phyloP scores from a whole-genome alignment of 1,140 invertebrate species.

The Brachionus angularis region DNA sequence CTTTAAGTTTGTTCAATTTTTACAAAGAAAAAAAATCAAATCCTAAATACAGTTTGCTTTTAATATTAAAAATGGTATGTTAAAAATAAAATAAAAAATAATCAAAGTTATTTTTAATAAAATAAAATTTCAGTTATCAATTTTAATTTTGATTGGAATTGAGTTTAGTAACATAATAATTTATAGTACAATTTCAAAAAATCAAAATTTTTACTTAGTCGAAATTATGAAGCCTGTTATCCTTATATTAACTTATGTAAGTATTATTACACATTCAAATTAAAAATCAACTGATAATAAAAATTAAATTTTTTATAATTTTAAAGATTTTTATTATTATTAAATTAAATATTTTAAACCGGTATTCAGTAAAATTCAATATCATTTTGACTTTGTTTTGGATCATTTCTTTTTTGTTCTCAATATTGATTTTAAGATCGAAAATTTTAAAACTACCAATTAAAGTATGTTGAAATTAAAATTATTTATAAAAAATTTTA shows the following conservation, averaged over 20 bases:
- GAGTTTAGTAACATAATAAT: neutral
- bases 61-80: neutral
- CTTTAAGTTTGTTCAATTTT: neutral
- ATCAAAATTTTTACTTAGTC: neutral
- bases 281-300: too few relatives aligned
- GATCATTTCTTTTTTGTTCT: neutral
- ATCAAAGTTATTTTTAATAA: neutral
- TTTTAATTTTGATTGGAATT: neutral
- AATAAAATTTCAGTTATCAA: neutral
- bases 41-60: neutral
- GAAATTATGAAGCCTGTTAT: neutral
- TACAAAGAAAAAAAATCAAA: neutral
- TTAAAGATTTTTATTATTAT: neutral
- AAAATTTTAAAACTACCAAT: neutral
- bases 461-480: neutral
- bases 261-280: too few relatives aligned
- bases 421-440: neutral
- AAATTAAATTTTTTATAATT: neutral
- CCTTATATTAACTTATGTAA: slow-evolving; percentile 1
- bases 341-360: neutral
- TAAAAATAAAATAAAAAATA: neutral
- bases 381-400: neutral
- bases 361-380: neutral
- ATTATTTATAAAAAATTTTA: neutral
- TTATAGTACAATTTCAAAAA: neutral